These are phyloP conservation scores for Podargus strigoides DNA, from an alignment of 2,797 vertebrate species.

Conservation along the genomic window DNA sequence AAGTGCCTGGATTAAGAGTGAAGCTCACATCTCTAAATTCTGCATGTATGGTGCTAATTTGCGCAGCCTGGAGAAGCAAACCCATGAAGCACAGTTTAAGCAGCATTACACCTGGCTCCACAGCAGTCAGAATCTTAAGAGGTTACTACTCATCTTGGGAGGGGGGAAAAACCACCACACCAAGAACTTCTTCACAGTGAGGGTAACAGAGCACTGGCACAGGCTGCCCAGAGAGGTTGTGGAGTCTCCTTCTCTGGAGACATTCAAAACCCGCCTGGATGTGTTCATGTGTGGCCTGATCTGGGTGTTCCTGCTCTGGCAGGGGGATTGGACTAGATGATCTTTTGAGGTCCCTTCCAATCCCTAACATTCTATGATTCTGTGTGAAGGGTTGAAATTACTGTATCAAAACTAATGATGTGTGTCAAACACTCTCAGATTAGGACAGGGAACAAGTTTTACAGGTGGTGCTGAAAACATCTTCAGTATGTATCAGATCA, in stretches of 20 bases:
- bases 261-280: too few species aligned
- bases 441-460: not conserved
- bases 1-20: not conserved
- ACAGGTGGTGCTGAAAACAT: slow-evolving; percentile 26
- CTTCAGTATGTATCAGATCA: slow-evolving; percentile 17
- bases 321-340: too few species aligned
- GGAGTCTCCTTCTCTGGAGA: too few species aligned
- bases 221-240: too few species aligned
- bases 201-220: too few species aligned
- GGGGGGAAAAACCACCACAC: not conserved
- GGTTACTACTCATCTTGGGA: not conserved
- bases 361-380: too few species aligned
- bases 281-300: too few species aligned
- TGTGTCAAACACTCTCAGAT: not conserved
- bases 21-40: not conserved
- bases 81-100: not conserved
- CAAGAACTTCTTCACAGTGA: too few species aligned
- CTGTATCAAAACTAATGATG: slow-evolving; percentile 25
- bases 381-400: slow-evolving; percentile 13
- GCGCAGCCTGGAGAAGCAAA: not conserved
- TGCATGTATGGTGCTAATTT: not conserved
- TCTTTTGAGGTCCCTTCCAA: too few species aligned
- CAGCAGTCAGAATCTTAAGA: not conserved
- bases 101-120: not conserved
- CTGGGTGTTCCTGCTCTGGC: too few species aligned